These are phyloP conservation scores for Labroides dimidiatus DNA, from an alignment of 2,797 vertebrate species.

Conservation along the genomic window DNA sequence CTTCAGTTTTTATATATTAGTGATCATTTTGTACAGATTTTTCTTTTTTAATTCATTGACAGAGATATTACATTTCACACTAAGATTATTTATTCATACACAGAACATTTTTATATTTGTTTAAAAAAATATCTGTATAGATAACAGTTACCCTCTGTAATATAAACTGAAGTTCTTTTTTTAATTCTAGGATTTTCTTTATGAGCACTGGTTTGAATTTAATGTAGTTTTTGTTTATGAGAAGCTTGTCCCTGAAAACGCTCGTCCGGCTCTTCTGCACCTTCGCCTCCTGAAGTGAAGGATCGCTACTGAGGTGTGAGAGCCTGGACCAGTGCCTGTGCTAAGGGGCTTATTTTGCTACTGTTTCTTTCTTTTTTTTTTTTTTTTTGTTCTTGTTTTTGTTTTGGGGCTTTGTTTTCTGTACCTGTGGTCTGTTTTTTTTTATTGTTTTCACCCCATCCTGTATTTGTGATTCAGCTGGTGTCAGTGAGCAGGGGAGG, in stretches of 20 bases:
- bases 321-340: conserved; percentile 65
- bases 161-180: conserved; percentile 79
- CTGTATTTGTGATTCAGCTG: conserved; percentile 54
- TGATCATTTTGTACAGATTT: conserved; percentile 86
- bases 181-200: conserved; percentile 75
- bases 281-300: conserved; percentile 56
- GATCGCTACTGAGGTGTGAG: conserved; percentile 46
- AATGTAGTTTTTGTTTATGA: conserved; percentile 48
- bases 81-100: conserved; percentile 85
- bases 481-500: conserved; percentile 30
- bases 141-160: conserved; percentile 79
- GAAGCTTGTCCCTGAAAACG: conserved; percentile 55
- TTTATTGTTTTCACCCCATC: conserved; percentile 20
- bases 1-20: conserved; percentile 83
- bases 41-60: conserved; percentile 79
- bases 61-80: conserved; percentile 81
- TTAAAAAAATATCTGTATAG: conserved; percentile 84
- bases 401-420: conserved; percentile 38
- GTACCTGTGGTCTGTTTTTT: conserved; percentile 26
- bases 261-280: conserved; percentile 62
- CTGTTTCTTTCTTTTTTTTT: too few species aligned
- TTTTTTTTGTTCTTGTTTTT: conserved; percentile 16
- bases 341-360: conserved; percentile 73
- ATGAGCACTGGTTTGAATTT: conserved; percentile 54
- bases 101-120: conserved; percentile 87